Base-by-base conservation (phyloP, 2,888 invertebrate genomes). In the Drepana falcataria region DNA sequence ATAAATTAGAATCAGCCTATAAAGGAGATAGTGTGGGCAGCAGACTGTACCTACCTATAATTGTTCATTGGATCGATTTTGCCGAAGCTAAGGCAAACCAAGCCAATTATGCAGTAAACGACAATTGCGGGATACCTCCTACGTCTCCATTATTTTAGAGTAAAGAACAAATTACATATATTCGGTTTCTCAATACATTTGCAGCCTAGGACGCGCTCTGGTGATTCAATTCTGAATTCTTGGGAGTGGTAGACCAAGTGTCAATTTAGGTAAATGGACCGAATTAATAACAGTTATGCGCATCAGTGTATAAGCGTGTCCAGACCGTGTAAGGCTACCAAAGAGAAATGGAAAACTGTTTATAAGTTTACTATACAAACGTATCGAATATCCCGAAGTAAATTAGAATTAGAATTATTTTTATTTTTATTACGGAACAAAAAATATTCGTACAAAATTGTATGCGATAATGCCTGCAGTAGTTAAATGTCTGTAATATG, bases 101-200 rank as follows among this genome's bases (percentile, higher is more conserved):
- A 57, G 63, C 21, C 72, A 73, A 77, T 81, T 81, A 81, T 72
- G 71, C 62, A 67, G 68, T 73, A 68, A 70, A 75, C 64, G 68
- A 71, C 71, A 73, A 71, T 74, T 69, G 66, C 61, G 55, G 52
- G 55, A 54, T 55, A 61, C 75, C 66, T 57, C 78, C 79, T 67
- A 78, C 80, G 64, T 61, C 58, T 61, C 65, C 61, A 70, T 66
- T 71, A 68, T 63, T 59, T 54, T 47, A 65, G 9, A 9, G 51
- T 53, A 48, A 55, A 65, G 65, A 65, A 56, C 60, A 59, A 65
- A 21, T 21, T 21, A 21, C 21, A 58, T 59, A 55, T 58, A 61
- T 53, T 65, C 60, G 65, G 66, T 73, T 63, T 58, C 60, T 60
- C 58, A 60, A 65, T 64, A 68, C 54, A 56, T 62, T 60, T 59